Evolutionary conservation across 1,140 invertebrate species (phyloP).

Genomic region (Gerris buenoi): DNA sequence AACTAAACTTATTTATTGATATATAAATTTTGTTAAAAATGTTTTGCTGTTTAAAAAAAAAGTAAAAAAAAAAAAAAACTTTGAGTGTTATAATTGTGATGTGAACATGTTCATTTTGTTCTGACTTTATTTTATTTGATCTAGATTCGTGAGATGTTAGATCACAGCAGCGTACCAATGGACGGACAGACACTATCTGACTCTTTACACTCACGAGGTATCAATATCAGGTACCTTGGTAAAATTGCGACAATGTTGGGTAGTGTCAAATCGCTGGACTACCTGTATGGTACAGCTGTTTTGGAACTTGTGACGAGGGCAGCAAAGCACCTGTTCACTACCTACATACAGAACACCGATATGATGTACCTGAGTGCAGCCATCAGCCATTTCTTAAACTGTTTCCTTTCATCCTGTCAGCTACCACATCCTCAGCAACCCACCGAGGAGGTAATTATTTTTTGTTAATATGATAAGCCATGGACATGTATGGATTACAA

Average conservation of each 20-base stretch:
- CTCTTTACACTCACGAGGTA: conserved; percentile 81
- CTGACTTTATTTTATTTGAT: conserved; percentile 22
- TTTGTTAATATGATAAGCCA: neutral
- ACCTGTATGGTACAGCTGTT: conserved; percentile 74
- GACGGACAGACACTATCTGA: conserved; percentile 90
- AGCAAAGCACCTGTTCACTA: conserved; percentile 85
- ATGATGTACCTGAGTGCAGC: conserved; percentile 75
- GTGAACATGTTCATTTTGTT: too few species aligned
- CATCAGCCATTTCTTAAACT: conserved; percentile 90
- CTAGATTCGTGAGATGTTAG: conserved; percentile 77
- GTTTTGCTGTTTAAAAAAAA: too few species aligned
- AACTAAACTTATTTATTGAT: too few species aligned
- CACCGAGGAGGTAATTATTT: conserved; percentile 43
- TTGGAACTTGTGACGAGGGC: conserved; percentile 72
- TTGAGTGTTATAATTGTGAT: too few species aligned
- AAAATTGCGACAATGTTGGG: conserved; percentile 63
- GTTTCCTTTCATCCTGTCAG: conserved; percentile 62
- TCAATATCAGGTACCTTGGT: conserved; percentile 92
- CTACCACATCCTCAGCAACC: conserved; percentile 43
- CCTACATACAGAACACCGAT: conserved; percentile 80
- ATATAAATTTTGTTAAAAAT: too few species aligned
- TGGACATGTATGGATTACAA: too few species aligned
- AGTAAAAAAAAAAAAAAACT: too few species aligned
- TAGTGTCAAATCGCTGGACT: conserved; percentile 65
- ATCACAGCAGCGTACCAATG: conserved; percentile 83